Evolutionary conservation across 2,797 vertebrate genomes (phyloP).

Genomic region (Fistularia tabacaria): DNA sequence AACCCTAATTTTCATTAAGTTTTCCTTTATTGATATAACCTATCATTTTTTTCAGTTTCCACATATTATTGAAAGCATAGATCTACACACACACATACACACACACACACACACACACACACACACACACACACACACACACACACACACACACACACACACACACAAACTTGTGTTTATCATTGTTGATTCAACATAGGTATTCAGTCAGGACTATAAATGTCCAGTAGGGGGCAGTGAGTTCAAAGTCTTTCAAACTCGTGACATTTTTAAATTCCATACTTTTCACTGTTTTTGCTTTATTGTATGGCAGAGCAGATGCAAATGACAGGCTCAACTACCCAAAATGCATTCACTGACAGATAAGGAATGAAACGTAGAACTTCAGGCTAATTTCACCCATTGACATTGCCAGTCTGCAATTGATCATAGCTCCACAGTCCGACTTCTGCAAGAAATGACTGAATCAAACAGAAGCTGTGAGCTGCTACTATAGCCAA

Average conservation of each 20-base stretch:
- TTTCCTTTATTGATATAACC: too few species aligned
- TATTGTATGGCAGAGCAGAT: background rate
- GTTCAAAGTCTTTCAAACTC: conserved; percentile 7
- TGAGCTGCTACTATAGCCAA: conserved; percentile 31
- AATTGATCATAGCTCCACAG: too few species aligned
- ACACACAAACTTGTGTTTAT: too few species aligned
- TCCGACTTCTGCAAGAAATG: conserved; percentile 43
- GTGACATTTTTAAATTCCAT: background rate
- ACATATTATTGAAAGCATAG: too few species aligned
- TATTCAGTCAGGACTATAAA: conserved; percentile 8
- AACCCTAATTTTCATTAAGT: too few species aligned
- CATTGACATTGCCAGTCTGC: background rate
- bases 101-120: too few species aligned
- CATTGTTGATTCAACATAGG: too few species aligned
- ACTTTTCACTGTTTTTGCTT: background rate
- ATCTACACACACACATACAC: too few species aligned
- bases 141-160: too few species aligned
- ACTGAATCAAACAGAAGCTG: conserved; percentile 38
- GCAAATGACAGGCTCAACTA: too few species aligned
- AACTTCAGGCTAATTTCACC: conserved; percentile 14
- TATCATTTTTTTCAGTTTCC: too few species aligned
- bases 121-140: too few species aligned
- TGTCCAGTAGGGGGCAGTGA: conserved; percentile 62
- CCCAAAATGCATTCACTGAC: background rate
- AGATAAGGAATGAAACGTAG: conserved; percentile 8